These are phyloP conservation scores for Gavia stellata DNA, from an alignment of 2,113 vertebrate species.

Conservation along the genomic window DNA sequence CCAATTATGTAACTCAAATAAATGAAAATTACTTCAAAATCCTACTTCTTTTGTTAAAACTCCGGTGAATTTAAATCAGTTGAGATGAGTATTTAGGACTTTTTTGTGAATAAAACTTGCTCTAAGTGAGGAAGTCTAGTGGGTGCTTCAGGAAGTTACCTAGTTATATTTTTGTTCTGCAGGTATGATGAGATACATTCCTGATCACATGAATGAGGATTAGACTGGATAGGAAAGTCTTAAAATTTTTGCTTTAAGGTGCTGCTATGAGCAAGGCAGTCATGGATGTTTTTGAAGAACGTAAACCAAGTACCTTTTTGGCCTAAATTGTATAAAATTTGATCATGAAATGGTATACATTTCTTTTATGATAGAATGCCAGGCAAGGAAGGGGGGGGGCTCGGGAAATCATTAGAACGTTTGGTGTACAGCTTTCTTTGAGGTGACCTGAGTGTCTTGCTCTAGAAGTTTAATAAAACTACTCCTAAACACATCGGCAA, in stretches of 20 bases:
- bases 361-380: neutral
- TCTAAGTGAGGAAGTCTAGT: neutral
- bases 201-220: neutral
- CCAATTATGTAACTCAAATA: constrained; percentile 76
- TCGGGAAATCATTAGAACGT: neutral
- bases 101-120: neutral
- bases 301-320: neutral
- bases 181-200: neutral
- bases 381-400: neutral
- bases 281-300: neutral
- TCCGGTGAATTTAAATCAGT: constrained; percentile 65
- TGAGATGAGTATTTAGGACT: constrained; percentile 4
- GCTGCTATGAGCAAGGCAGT: neutral
- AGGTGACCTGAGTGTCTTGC: neutral
- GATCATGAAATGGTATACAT: neutral
- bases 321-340: neutral
- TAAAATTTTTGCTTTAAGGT: neutral
- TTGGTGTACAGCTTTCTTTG: neutral
- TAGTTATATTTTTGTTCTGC: neutral
- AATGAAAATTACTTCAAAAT: constrained; percentile 71
- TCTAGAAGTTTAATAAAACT: neutral
- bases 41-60: constrained; percentile 58
- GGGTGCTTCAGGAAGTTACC: neutral
- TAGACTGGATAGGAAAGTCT: neutral
- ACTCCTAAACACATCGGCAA: neutral